Evolutionary conservation across 2,888 invertebrate genomes (phyloP).

Genomic region (Acleris literana): DNA sequence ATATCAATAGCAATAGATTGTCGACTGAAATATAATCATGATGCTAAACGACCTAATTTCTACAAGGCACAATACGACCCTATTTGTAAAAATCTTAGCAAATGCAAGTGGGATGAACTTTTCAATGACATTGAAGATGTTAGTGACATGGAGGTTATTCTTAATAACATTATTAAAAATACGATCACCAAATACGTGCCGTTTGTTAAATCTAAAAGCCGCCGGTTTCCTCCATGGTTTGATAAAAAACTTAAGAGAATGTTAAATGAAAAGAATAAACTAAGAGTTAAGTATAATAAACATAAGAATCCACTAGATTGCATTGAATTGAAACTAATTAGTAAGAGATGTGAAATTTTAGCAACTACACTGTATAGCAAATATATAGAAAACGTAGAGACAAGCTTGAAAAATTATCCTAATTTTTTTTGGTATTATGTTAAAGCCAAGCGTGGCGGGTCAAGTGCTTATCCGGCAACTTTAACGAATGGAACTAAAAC

Average conservation of each 20-base stretch:
- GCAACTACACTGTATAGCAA: not conserved
- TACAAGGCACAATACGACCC: conserved; percentile 15
- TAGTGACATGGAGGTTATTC: conserved; percentile 17
- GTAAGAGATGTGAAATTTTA: not conserved
- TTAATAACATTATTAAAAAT: conserved; percentile 2
- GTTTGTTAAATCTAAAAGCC: not conserved
- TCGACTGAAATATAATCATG: conserved; percentile 1
- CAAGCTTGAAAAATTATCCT: conserved; percentile 13
- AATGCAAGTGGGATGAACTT: conserved; percentile 7
- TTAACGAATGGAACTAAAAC: conserved; percentile 14
- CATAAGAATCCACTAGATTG: conserved; percentile 32
- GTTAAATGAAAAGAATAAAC: conserved; percentile 30
- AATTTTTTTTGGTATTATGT: conserved; percentile 30
- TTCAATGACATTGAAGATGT: conserved; percentile 5
- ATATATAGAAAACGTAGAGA: conserved; percentile 11
- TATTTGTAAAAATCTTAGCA: conserved; percentile 11
- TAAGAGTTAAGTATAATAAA: conserved; percentile 24
- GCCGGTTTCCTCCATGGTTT: conserved; percentile 26
- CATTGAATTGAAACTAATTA: conserved; percentile 14
- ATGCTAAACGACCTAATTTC: conserved; percentile 11
- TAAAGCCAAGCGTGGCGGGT: conserved; percentile 29
- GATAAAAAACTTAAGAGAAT: conserved; percentile 11
- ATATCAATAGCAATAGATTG: not conserved
- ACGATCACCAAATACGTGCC: conserved; percentile 17
- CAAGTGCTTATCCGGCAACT: conserved; percentile 15